phyloP scores from a whole-genome alignment of 2,888 invertebrate genomes.

The Drosophila borborema region DNA sequence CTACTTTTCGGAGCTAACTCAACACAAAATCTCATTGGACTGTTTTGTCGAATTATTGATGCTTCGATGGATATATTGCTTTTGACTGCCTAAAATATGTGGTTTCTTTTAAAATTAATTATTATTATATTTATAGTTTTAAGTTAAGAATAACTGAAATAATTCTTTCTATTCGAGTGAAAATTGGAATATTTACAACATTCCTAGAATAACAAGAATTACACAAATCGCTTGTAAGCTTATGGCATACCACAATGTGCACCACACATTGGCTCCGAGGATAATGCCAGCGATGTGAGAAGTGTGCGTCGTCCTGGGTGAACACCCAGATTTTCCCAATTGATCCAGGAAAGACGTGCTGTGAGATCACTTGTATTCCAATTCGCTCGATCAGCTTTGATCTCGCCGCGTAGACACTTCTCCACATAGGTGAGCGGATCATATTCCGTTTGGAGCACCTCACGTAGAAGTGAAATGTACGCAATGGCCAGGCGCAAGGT shows the following conservation, averaged over 20 bases:
- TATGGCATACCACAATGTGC: constrained; percentile 75
- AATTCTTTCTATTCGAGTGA: not conserved
- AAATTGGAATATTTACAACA: constrained; percentile 30
- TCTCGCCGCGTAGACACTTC: constrained; percentile 94
- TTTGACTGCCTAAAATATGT: not conserved
- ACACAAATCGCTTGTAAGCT: not conserved
- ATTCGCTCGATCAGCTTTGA: constrained; percentile 94
- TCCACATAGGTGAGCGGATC: constrained; percentile 98
- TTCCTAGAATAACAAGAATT: not conserved
- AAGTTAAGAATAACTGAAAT: not conserved
- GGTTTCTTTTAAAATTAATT: not conserved
- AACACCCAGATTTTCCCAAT: constrained; percentile 99
- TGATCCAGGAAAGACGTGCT: constrained; percentile 98
- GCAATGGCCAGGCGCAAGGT: constrained; percentile 98
- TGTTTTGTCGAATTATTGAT: not conserved
- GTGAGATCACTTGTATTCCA: constrained; percentile 99
- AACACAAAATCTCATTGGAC: not conserved
- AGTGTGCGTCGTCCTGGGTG: constrained; percentile 94
- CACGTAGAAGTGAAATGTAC: constrained; percentile 96
- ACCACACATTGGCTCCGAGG: constrained; percentile 88
- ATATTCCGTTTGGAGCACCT: constrained; percentile 94
- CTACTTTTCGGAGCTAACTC: constrained; percentile 29
- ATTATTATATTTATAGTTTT: not conserved
- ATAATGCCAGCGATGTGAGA: constrained; percentile 92
- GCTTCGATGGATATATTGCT: not conserved